A percentile compares a stretch with the other conserved stretches of the same genome.
phyloP scores from a whole-genome alignment of 1,140 invertebrate genomes.

The Battus philenor region DNA sequence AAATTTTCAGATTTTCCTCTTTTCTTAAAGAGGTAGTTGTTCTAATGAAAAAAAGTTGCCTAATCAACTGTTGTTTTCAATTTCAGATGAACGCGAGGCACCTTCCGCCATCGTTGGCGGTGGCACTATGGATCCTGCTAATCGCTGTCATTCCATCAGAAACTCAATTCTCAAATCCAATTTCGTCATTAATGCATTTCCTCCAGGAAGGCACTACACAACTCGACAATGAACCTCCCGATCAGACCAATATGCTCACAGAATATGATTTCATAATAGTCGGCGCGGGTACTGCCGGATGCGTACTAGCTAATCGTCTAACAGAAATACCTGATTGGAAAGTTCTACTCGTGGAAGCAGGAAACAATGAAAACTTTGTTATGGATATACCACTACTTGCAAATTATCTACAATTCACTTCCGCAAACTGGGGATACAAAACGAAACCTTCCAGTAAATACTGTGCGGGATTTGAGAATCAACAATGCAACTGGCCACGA shows the following conservation, averaged over 20 bases:
- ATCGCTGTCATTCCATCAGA: conserved; percentile 30
- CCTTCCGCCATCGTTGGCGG: conserved; percentile 26
- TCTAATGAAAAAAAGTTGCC: too few relatives aligned
- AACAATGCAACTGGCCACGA: conserved; percentile 82
- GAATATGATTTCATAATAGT: conserved; percentile 72
- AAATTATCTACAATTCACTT: conserved; percentile 78
- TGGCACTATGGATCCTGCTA: conserved; percentile 41
- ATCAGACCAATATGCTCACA: conserved; percentile 39
- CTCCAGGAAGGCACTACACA: conserved; percentile 52
- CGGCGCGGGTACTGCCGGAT: conserved; percentile 76
- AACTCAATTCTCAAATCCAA: conserved; percentile 38
- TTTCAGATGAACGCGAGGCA: conserved; percentile 52
- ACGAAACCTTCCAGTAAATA: conserved; percentile 76
- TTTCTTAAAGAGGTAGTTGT: too few relatives aligned
- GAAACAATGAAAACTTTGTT: conserved; percentile 80
- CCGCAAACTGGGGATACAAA: conserved; percentile 78
- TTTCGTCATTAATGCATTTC: conserved; percentile 54
- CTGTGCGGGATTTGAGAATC: conserved; percentile 76
- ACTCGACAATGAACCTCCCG: conserved; percentile 56
- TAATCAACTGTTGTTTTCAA: too few relatives aligned
- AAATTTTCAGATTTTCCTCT: too few relatives aligned
- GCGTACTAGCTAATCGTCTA: conserved; percentile 79
- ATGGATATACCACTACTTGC: conserved; percentile 82
- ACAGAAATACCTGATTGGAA: conserved; percentile 80
- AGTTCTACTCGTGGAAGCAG: conserved; percentile 81